Evolutionary conservation across 2,888 invertebrate genomes (phyloP).

Genomic region (Anorthoa munda): DNA sequence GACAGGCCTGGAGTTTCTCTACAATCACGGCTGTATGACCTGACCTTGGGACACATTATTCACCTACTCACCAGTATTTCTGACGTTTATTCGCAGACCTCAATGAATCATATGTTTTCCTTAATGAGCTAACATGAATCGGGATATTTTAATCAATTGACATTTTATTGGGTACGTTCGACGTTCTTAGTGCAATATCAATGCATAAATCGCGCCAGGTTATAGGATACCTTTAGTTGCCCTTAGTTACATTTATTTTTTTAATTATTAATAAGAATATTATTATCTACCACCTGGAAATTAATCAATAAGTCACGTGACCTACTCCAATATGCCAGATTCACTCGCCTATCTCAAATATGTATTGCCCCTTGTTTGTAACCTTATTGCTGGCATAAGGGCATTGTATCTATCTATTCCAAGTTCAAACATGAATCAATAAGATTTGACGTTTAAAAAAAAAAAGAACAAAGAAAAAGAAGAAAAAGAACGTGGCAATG

Average conservation of each 20-base stretch:
- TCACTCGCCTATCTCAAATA: neutral
- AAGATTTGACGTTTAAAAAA: no score
- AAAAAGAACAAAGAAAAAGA: no score
- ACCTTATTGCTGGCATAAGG: neutral
- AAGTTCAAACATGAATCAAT: no score
- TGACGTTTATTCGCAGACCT: slow-evolving; percentile 17
- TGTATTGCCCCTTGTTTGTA: neutral
- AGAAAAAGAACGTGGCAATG: no score
- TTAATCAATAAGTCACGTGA: slow-evolving; percentile 9
- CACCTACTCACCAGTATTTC: slow-evolving; percentile 1
- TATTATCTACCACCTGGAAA: neutral
- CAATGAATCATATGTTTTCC: slow-evolving; percentile 30
- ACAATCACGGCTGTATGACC: neutral
- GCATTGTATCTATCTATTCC: no score
- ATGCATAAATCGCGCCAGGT: neutral
- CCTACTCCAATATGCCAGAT: neutral
- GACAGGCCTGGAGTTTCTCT: neutral
- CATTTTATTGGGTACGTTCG: neutral
- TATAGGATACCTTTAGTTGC: neutral
- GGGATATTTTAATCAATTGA: slow-evolving; percentile 23
- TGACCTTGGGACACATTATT: neutral
- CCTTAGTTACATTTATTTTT: neutral
- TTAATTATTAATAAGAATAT: slow-evolving; percentile 11
- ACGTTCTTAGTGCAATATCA: neutral
- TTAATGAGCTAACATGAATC: neutral